A percentile compares a stretch with the other conserved stretches of the same genome.
phyloP scores from a whole-genome alignment of 2,113 vertebrate species.

The Camelus bactrianus region DNA sequence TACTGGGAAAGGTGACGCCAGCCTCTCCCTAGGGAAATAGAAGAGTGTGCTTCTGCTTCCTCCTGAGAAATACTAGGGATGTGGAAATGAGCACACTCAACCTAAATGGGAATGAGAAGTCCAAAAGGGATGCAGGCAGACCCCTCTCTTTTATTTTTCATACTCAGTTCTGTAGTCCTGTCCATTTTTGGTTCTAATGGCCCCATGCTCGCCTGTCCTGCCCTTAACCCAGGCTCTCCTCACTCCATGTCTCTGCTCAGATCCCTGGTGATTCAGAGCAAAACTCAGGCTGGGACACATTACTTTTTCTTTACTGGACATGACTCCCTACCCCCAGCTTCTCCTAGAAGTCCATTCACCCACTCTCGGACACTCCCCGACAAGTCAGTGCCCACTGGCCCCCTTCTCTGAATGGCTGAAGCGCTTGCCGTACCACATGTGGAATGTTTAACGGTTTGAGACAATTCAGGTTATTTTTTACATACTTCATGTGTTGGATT shows the following conservation, averaged over 20 bases:
- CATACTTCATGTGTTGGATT: neutral
- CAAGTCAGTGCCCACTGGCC: neutral
- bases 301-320: neutral
- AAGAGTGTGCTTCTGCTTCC: neutral
- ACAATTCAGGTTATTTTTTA: neutral
- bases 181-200: neutral
- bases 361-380: accelerated
- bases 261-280: neutral
- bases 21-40: neutral
- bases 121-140: neutral
- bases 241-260: neutral
- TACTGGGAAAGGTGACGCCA: neutral
- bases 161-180: neutral
- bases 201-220: neutral
- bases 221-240: neutral
- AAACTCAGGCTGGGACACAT: neutral
- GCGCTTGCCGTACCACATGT: neutral
- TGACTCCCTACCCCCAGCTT: neutral
- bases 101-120: neutral
- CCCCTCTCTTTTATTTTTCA: neutral
- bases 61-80: neutral
- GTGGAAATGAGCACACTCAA: neutral
- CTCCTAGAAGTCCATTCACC: neutral
- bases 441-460: neutral
- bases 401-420: neutral